Evolutionary conservation across 23 tunicate species (phyloP).

Genomic region (Aplidium turbinatum): DNA sequence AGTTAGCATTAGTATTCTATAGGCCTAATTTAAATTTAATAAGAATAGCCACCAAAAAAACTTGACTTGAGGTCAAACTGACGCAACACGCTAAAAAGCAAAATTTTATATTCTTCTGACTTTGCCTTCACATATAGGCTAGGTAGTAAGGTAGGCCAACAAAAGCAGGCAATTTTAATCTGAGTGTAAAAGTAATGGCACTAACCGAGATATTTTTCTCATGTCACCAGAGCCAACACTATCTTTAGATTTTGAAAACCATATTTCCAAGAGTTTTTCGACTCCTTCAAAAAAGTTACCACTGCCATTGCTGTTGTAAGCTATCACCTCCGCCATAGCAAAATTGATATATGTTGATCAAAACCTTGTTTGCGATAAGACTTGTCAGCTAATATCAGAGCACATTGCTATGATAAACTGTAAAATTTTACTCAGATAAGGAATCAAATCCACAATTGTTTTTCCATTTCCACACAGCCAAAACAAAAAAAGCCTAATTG

Average conservation of each 20-base stretch:
- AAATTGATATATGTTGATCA: neutral
- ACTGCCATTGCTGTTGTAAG: neutral
- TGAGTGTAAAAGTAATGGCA: too few relatives aligned
- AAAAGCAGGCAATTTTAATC: too few relatives aligned
- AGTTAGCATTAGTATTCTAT: too few relatives aligned
- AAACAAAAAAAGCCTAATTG: too few relatives aligned
- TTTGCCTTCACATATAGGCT: too few relatives aligned
- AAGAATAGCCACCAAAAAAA: too few relatives aligned
- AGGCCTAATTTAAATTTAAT: too few relatives aligned
- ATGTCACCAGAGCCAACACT: constrained; percentile 56
- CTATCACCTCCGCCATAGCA: neutral
- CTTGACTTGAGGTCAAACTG: too few relatives aligned
- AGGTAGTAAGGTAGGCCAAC: too few relatives aligned
- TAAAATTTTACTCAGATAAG: neutral
- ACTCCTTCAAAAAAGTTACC: constrained; percentile 91
- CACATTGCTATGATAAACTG: constrained; percentile 4
- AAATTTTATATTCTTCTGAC: too few relatives aligned
- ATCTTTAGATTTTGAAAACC: constrained; percentile 56
- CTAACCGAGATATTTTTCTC: constrained; percentile 50
- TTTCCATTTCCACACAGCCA: too few relatives aligned
- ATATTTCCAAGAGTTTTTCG: constrained; percentile 87
- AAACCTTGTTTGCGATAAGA: neutral
- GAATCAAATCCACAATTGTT: neutral
- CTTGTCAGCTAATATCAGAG: constrained; percentile 25
- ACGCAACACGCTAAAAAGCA: too few relatives aligned